phyloP scores from a whole-genome alignment of 2,888 invertebrate species.

The Brachynemurus nebulosus region DNA sequence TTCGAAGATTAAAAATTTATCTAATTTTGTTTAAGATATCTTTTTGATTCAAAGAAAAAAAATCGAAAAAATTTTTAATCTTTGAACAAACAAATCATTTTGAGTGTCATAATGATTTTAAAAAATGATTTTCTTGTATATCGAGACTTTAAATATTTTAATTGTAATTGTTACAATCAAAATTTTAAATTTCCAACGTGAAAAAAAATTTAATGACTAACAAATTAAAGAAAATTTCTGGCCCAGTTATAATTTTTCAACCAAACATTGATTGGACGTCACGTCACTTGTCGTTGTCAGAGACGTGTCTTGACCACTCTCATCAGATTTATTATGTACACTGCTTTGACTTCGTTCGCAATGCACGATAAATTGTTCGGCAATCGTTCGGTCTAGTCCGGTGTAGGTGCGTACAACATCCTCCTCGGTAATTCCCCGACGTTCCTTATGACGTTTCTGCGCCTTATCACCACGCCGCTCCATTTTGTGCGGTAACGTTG shows the following conservation, averaged over 20 bases:
- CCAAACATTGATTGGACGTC: slow-evolving; percentile 22
- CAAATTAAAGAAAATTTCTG: background rate
- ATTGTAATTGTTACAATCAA: too few species aligned
- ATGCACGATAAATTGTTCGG: slow-evolving; percentile 48
- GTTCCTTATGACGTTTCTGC: slow-evolving; percentile 5
- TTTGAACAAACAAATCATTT: too few species aligned
- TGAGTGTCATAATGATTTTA: too few species aligned
- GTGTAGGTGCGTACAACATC: slow-evolving; percentile 46
- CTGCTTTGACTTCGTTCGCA: slow-evolving; percentile 38
- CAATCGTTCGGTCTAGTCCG: slow-evolving; percentile 45
- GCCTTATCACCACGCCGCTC: slow-evolving; percentile 20
- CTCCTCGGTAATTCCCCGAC: slow-evolving; percentile 32
- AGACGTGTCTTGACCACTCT: slow-evolving; percentile 14
- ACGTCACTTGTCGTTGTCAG: slow-evolving; percentile 18
- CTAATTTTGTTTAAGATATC: too few species aligned
- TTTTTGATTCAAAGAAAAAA: too few species aligned
- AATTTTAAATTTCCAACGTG: too few species aligned
- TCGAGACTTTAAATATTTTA: too few species aligned
- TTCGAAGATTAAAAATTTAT: too few species aligned
- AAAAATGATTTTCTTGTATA: too few species aligned
- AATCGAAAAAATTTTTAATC: too few species aligned
- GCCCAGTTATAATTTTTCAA: slow-evolving; percentile 17
- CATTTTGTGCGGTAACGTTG: slow-evolving; percentile 19
- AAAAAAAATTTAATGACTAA: too few species aligned
- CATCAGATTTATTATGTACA: slow-evolving; percentile 23